Conservation (phyloP, 2,888 invertebrate genomes). For the Xestia sexstrigata region DNA sequence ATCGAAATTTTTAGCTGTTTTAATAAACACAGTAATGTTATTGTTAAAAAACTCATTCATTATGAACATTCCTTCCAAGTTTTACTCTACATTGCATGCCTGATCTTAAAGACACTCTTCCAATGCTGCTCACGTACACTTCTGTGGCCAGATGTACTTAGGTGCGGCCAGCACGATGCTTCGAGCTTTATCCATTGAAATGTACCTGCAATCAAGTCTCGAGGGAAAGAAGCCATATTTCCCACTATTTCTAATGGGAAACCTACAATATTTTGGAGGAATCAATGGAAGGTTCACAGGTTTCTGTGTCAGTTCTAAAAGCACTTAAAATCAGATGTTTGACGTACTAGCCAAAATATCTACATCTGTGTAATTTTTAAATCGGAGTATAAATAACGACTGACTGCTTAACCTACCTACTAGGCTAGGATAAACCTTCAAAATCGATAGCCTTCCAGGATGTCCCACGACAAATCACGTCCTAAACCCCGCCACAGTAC, state of each 20-base stretch:
- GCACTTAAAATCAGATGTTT: not conserved
- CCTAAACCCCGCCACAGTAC: constrained; percentile 9
- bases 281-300: not conserved
- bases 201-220: constrained; percentile 23
- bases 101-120: not conserved
- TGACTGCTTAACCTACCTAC: not conserved
- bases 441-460: not conserved
- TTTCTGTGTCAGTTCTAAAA: not conserved
- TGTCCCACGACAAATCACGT: constrained; percentile 18
- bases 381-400: not conserved
- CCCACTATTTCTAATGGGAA: constrained; percentile 5
- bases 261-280: not conserved
- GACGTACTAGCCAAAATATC: not conserved
- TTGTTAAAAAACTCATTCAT: not conserved
- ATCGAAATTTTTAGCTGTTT: not conserved
- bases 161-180: constrained; percentile 14
- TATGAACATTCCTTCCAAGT: not conserved
- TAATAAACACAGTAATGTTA: not conserved
- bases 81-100: constrained; percentile 8
- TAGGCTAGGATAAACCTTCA: not conserved
- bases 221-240: constrained; percentile 1
- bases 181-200: constrained; percentile 20
- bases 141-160: constrained; percentile 19
- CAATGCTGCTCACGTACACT: constrained; percentile 43
- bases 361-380: not conserved